Percentiles rank a stretch among this genome's conserved stretches.
Conservation (phyloP, 2,113 vertebrate species). For the Lates calcarifer region DNA sequence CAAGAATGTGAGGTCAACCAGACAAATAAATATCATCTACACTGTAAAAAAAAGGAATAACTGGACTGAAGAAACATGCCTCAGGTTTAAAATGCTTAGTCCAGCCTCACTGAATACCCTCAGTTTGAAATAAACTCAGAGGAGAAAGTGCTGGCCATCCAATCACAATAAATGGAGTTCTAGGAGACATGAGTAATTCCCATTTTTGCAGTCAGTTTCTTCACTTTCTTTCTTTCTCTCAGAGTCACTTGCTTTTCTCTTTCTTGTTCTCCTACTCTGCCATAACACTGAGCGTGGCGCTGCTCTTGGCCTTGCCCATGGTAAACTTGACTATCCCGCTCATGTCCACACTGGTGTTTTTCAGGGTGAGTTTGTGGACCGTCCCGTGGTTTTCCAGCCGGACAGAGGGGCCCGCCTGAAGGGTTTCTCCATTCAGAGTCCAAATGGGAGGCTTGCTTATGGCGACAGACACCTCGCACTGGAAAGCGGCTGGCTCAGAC, state of each 20-base stretch:
- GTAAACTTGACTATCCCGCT: conserved; percentile 83
- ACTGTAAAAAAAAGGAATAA: conserved; percentile 45
- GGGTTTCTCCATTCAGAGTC: conserved; percentile 82
- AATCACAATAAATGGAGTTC: neutral
- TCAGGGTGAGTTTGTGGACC: conserved; percentile 82
- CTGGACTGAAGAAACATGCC: conserved; percentile 1
- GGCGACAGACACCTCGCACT: conserved; percentile 84
- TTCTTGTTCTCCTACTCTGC: conserved; percentile 34
- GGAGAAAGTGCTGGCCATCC: neutral
- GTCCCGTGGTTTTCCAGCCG: conserved; percentile 79
- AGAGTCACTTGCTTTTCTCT: conserved; percentile 32
- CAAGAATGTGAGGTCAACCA: conserved; percentile 24
- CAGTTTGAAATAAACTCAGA: conserved; percentile 3
- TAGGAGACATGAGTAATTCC: neutral
- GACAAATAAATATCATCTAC: conserved; percentile 47
- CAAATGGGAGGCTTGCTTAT: conserved; percentile 80
- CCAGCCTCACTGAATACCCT: neutral
- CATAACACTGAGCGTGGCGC: conserved; percentile 72
- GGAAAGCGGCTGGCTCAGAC: conserved; percentile 74
- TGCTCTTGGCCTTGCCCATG: conserved; percentile 83
- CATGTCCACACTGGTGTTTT: conserved; percentile 77
- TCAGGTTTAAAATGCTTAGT: neutral
- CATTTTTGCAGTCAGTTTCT: neutral
- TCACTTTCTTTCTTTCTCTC: conserved; percentile 3
- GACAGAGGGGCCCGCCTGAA: conserved; percentile 70